Percentiles rank a stretch among this genome's conserved stretches.
These are phyloP conservation scores for Patella ulyssiponensis DNA, from an alignment of 2,888 invertebrate genomes.

Conservation along the genomic window DNA sequence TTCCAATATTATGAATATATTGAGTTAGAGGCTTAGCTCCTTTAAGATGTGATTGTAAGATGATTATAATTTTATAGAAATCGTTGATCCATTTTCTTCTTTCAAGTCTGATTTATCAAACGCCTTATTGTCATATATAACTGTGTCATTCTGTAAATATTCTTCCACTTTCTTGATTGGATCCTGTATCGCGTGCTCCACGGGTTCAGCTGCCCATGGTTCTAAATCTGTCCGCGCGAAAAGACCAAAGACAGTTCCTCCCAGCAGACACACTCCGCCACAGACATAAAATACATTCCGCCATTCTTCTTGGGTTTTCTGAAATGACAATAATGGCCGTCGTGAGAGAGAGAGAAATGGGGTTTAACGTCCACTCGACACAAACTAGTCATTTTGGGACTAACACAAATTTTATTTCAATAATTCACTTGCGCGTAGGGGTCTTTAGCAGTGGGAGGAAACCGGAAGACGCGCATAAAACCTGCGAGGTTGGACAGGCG, in stretches of 20 bases:
- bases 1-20: too few relatives aligned
- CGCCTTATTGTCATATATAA: background rate
- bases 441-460: too few relatives aligned
- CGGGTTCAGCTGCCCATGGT: conserved; percentile 29
- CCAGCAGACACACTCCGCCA: conserved; percentile 45
- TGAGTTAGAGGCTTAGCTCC: too few relatives aligned
- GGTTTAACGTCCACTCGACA: too few relatives aligned
- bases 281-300: conserved; percentile 52
- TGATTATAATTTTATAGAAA: too few relatives aligned
- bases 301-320: conserved; percentile 57
- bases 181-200: background rate
- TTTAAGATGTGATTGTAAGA: too few relatives aligned
- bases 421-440: too few relatives aligned
- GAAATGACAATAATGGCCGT: conserved; percentile 6
- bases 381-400: too few relatives aligned
- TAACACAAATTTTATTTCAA: too few relatives aligned
- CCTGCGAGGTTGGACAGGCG: too few relatives aligned
- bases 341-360: too few relatives aligned
- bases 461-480: too few relatives aligned
- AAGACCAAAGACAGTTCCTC: conserved; percentile 43
- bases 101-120: background rate
- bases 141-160: background rate
- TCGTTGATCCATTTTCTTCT: background rate
- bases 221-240: conserved; percentile 42
- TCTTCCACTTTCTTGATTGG: background rate